phyloP scores from a whole-genome alignment of 2,113 vertebrate species.

The Centropristis striata region DNA sequence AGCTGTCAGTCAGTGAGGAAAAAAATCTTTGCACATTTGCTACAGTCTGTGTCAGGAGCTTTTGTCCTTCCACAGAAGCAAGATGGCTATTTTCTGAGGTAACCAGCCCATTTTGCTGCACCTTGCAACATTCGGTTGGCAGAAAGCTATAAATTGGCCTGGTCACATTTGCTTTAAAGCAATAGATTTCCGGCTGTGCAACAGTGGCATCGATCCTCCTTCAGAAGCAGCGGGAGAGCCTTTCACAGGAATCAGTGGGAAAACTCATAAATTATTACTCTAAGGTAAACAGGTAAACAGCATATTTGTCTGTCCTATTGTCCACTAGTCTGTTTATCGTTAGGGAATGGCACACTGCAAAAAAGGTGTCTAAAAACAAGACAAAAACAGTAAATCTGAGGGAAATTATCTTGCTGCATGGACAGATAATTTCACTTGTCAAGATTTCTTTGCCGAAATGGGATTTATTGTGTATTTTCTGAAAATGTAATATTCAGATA shows the following conservation, averaged over 20 bases:
- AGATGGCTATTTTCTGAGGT: neutral
- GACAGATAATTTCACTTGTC: too few relatives aligned
- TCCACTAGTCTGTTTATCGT: conserved; percentile 20
- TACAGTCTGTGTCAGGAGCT: neutral
- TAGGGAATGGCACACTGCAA: neutral
- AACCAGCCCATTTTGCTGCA: neutral
- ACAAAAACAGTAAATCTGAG: too few relatives aligned
- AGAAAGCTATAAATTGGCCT: neutral
- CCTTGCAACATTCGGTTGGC: neutral
- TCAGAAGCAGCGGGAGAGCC: neutral
- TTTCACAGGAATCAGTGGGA: conserved; percentile 28
- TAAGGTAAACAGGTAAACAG: conserved; percentile 11
- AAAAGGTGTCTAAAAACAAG: too few relatives aligned
- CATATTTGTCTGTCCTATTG: conserved; percentile 3
- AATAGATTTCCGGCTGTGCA: conserved; percentile 34
- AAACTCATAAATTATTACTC: conserved; percentile 39
- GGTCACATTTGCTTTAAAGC: neutral
- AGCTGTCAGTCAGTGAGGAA: neutral
- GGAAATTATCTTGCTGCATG: too few relatives aligned
- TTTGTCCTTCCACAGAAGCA: neutral
- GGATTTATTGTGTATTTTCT: too few relatives aligned
- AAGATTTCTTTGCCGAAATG: too few relatives aligned
- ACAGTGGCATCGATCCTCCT: conserved; percentile 26
- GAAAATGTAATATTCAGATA: too few relatives aligned
- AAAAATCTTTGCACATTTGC: neutral